Percentiles rank a stretch among this genome's conserved stretches.
Evolutionary conservation across 2,113 vertebrate genomes (phyloP).

Genomic region (Eira barbara): DNA sequence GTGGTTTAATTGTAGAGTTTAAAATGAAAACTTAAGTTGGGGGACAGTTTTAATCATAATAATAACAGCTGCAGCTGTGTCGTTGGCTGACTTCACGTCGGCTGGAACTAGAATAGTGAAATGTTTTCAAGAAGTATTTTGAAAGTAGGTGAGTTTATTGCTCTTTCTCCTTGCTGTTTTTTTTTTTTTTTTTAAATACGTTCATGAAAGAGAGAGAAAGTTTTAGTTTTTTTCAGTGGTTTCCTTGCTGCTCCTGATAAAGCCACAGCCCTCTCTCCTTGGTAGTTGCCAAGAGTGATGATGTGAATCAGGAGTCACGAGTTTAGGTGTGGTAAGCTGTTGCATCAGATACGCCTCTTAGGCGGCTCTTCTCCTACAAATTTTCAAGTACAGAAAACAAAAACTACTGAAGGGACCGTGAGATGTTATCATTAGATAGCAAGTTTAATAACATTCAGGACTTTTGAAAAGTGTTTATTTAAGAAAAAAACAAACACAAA

Average conservation of each 20-base stretch:
- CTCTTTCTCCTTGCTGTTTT: neutral
- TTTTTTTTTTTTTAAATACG: neutral
- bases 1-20: slow-evolving; percentile 27
- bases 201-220: neutral
- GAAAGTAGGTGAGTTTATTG: neutral
- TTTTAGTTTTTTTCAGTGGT: neutral
- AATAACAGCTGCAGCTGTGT: neutral
- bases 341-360: neutral
- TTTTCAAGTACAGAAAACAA: neutral
- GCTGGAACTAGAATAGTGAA: neutral
- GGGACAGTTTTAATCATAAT: slow-evolving; percentile 28
- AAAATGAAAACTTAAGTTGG: slow-evolving; percentile 8
- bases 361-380: neutral
- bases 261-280: neutral
- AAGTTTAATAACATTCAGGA: neutral
- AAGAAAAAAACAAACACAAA: neutral
- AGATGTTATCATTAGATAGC: neutral
- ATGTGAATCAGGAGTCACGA: neutral
- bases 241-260: neutral
- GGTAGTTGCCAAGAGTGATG: neutral
- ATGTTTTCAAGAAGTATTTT: neutral
- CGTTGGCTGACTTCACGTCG: neutral
- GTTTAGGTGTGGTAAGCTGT: neutral
- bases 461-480: neutral
- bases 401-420: neutral